A percentile compares a stretch with the other conserved stretches of the same genome.
Evolutionary conservation across 2,797 vertebrate genomes (phyloP).

Genomic region (Euthynnus affinis): DNA sequence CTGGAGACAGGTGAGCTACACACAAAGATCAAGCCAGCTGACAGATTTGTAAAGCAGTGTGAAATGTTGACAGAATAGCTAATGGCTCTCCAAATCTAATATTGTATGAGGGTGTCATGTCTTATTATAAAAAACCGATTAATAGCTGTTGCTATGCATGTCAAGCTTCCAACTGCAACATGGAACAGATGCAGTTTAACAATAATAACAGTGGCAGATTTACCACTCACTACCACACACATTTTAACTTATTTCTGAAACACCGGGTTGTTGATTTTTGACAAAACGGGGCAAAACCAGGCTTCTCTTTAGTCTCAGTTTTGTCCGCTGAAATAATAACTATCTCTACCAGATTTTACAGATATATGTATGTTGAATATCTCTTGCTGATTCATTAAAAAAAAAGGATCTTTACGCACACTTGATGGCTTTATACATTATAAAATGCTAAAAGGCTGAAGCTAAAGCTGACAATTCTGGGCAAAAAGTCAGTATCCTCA

Average conservation of each 20-base stretch:
- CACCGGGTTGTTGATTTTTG: too few relatives aligned
- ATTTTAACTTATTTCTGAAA: too few relatives aligned
- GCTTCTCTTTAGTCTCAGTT: too few relatives aligned
- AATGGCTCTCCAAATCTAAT: background rate
- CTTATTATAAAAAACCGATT: background rate
- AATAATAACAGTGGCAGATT: background rate
- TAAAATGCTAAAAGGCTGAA: background rate
- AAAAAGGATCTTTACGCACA: background rate
- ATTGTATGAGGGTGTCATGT: background rate
- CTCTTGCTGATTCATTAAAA: too few relatives aligned
- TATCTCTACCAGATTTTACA: too few relatives aligned
- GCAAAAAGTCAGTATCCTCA: too few relatives aligned
- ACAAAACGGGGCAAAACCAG: too few relatives aligned
- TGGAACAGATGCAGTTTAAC: background rate
- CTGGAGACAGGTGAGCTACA: conserved; percentile 93
- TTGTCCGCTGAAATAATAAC: too few relatives aligned
- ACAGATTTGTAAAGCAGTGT: conserved; percentile 13
- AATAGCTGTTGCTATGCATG: background rate
- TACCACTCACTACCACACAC: too few relatives aligned
- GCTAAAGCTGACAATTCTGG: background rate
- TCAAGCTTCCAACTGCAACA: background rate
- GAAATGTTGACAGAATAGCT: background rate
- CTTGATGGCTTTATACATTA: background rate
- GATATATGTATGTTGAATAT: too few relatives aligned
- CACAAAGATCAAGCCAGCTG: background rate